Percentiles rank a stretch among this genome's conserved stretches.
These are phyloP conservation scores for Zootermopsis nevadensis DNA, from an alignment of 2,888 invertebrate species.

Conservation along the genomic window DNA sequence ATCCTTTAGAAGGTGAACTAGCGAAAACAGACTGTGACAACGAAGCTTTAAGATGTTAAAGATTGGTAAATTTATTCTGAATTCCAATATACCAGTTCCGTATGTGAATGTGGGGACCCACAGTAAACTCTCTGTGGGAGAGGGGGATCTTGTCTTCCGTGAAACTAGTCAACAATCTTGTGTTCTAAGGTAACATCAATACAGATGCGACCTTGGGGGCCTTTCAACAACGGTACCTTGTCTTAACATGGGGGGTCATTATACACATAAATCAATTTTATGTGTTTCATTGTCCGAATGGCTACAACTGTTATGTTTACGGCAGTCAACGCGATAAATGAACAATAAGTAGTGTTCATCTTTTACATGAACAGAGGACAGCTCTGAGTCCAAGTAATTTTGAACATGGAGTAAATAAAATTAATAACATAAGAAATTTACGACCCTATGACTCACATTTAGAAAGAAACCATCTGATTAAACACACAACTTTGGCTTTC, in stretches of 20 bases:
- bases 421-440: too few relatives aligned
- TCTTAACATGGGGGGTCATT: not conserved
- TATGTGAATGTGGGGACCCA: not conserved
- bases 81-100: not conserved
- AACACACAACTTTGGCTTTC: too few relatives aligned
- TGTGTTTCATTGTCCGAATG: slow-evolving; percentile 18
- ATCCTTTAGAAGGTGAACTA: too few relatives aligned
- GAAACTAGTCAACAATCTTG: not conserved
- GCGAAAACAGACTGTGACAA: too few relatives aligned
- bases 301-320: not conserved
- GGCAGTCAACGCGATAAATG: not conserved
- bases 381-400: not conserved
- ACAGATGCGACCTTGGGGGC: not conserved
- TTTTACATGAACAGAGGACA: not conserved
- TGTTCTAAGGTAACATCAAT: not conserved
- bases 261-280: slow-evolving; percentile 29
- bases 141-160: not conserved
- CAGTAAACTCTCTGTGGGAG: not conserved
- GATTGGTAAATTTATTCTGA: not conserved
- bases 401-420: not conserved
- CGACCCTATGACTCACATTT: too few relatives aligned
- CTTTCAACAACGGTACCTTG: slow-evolving; percentile 3
- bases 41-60: too few relatives aligned
- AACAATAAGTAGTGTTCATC: not conserved
- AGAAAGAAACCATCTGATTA: too few relatives aligned